A percentile compares a stretch with the other conserved stretches of the same genome.
Evolutionary conservation across 92 coral and sea anemone genomes (phyloP).

Genomic region (Paramuricea clavata): DNA sequence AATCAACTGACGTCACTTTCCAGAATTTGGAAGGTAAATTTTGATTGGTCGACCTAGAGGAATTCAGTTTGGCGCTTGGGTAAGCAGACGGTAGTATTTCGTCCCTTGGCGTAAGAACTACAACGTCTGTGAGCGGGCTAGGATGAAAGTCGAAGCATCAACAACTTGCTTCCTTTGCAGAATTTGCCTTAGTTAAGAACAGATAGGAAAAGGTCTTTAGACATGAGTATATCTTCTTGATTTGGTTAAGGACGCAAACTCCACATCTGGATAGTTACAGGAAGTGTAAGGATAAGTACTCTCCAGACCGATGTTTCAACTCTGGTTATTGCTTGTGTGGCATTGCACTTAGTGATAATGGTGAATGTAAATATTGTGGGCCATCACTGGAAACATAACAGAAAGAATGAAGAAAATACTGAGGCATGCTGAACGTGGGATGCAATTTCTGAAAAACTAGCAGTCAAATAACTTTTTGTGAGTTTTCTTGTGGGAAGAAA

Average conservation of each 20-base stretch:
- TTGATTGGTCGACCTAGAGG: no score
- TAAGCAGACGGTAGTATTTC: no score
- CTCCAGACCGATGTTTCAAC: conserved; percentile 51
- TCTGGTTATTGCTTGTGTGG: conserved; percentile 50
- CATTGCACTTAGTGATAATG: conserved; percentile 43
- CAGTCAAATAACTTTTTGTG: no score
- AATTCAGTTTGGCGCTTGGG: no score
- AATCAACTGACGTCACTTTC: no score
- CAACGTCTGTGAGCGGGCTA: no score
- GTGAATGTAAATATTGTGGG: conserved; percentile 57
- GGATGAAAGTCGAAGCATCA: conserved; percentile 77
- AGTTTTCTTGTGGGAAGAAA: no score
- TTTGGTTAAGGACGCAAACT: conserved; percentile 58
- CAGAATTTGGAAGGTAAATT: no score
- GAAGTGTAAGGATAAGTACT: conserved; percentile 67
- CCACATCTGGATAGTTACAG: conserved; percentile 64
- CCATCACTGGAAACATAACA: conserved; percentile 65
- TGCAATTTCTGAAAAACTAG: not conserved
- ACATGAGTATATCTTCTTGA: conserved; percentile 73
- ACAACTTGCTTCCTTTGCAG: conserved; percentile 73
- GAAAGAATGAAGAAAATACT: conserved; percentile 50
- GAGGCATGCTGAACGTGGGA: conserved; percentile 55
- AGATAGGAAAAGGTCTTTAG: conserved; percentile 78
- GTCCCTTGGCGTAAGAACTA: no score
- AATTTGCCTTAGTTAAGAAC: conserved; percentile 73